A percentile compares a stretch with the other conserved stretches of the same genome.
phyloP scores from a whole-genome alignment of 2,888 invertebrate genomes.

The Hemistola chrysoprasaria region DNA sequence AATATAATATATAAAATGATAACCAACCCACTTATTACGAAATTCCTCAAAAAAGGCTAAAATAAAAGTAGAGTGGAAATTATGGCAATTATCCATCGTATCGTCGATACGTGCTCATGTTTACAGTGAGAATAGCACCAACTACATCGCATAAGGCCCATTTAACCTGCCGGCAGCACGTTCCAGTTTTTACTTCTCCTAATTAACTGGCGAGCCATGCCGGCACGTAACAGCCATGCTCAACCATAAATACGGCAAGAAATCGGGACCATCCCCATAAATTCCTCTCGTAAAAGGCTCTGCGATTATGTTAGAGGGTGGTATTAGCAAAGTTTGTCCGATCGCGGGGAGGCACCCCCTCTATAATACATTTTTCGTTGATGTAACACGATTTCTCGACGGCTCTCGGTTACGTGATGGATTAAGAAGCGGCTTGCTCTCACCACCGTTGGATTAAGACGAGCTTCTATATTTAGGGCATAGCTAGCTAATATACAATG shows the following conservation, averaged over 20 bases:
- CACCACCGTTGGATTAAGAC: slow-evolving; percentile 74
- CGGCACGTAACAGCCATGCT: slow-evolving; percentile 73
- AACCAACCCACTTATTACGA: too few species aligned
- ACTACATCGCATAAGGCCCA: slow-evolving; percentile 29
- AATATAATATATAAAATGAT: slow-evolving; percentile 23
- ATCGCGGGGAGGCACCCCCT: slow-evolving; percentile 62
- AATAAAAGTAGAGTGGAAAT: too few species aligned
- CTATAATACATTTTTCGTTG: slow-evolving; percentile 83
- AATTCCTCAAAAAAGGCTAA: too few species aligned
- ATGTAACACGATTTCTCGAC: slow-evolving; percentile 83
- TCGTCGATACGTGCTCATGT: slow-evolving; percentile 21
- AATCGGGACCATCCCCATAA: slow-evolving; percentile 81
- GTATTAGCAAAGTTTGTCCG: slow-evolving; percentile 83
- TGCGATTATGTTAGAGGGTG: slow-evolving; percentile 81
- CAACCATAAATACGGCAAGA: slow-evolving; percentile 78
- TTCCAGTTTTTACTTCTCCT: slow-evolving; percentile 48
- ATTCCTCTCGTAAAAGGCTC: slow-evolving; percentile 82
- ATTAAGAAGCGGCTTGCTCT: slow-evolving; percentile 77
- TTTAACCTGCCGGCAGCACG: slow-evolving; percentile 38
- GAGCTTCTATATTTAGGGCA: slow-evolving; percentile 74
- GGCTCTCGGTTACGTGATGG: slow-evolving; percentile 82
- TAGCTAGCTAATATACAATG: slow-evolving; percentile 74
- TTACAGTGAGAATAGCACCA: slow-evolving; percentile 13
- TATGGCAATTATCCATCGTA: too few species aligned
- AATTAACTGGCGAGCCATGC: slow-evolving; percentile 69